Conservation (phyloP, 2,888 invertebrate genomes). For the Ormia ochracea region DNA sequence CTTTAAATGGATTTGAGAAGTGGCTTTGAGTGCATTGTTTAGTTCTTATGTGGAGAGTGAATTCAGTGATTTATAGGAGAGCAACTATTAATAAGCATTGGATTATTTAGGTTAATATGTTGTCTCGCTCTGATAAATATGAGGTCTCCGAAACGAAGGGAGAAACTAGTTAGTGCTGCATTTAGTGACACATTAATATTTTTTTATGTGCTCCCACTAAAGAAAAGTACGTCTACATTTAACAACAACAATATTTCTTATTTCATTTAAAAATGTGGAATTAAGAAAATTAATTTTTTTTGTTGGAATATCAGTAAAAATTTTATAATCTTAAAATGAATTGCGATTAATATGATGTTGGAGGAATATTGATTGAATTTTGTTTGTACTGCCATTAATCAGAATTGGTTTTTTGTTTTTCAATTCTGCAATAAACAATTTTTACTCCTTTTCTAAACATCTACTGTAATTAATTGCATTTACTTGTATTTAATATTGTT, state of each 20-base stretch:
- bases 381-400: not conserved
- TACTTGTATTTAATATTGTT: too few species aligned
- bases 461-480: too few species aligned
- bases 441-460: too few species aligned
- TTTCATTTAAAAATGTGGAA: slow-evolving; percentile 3
- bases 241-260: not conserved
- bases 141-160: slow-evolving; percentile 48
- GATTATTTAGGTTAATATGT: slow-evolving; percentile 41
- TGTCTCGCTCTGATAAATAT: slow-evolving; percentile 62
- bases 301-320: not conserved
- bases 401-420: not conserved
- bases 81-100: slow-evolving; percentile 21
- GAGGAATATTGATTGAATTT: not conserved
- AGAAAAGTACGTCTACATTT: not conserved
- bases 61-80: not conserved
- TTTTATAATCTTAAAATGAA: not conserved
- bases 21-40: not conserved
- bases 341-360: not conserved
- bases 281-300: slow-evolving; percentile 1
- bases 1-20: slow-evolving; percentile 3
- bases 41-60: not conserved
- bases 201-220: slow-evolving; percentile 16
- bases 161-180: slow-evolving; percentile 54
- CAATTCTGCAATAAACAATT: too few species aligned
- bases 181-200: slow-evolving; percentile 61